Evolutionary conservation across 2,888 invertebrate species (phyloP).

Genomic region (Diogma glabrata): DNA sequence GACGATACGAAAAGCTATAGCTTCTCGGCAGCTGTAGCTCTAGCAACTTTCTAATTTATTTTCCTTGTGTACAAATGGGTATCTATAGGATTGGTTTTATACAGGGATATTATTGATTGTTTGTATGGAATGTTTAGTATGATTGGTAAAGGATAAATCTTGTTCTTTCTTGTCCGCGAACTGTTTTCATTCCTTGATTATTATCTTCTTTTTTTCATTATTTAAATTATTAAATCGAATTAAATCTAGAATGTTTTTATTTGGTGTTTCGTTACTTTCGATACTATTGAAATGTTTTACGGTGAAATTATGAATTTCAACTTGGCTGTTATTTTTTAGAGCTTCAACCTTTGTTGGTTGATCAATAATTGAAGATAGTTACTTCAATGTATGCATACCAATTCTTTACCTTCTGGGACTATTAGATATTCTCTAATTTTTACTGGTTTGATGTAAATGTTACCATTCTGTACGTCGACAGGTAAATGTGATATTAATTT

Average conservation of each 20-base stretch:
- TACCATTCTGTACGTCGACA: neutral
- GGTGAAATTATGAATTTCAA: neutral
- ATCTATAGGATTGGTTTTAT: neutral
- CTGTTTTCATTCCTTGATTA: too few relatives aligned
- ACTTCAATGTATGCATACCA: neutral
- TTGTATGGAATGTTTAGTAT: too few relatives aligned
- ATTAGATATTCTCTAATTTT: neutral
- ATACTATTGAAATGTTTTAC: neutral
- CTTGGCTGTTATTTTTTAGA: neutral
- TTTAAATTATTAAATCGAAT: too few relatives aligned
- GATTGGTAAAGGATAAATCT: neutral
- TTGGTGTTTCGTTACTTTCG: neutral
- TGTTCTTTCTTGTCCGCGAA: neutral
- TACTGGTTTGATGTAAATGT: neutral
- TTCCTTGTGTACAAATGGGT: too few relatives aligned
- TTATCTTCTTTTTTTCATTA: too few relatives aligned
- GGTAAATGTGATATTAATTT: too few relatives aligned
- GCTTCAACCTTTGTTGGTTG: neutral
- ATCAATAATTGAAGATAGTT: neutral
- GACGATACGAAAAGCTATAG: too few relatives aligned
- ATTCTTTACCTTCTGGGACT: neutral
- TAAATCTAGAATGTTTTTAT: too few relatives aligned
- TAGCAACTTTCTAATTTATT: too few relatives aligned
- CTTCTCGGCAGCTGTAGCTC: too few relatives aligned
- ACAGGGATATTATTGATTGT: too few relatives aligned